Percentiles rank a stretch among this genome's conserved stretches.
Evolutionary conservation across 2,797 vertebrate species (phyloP).

Genomic region (Gymnodraco acuticeps): DNA sequence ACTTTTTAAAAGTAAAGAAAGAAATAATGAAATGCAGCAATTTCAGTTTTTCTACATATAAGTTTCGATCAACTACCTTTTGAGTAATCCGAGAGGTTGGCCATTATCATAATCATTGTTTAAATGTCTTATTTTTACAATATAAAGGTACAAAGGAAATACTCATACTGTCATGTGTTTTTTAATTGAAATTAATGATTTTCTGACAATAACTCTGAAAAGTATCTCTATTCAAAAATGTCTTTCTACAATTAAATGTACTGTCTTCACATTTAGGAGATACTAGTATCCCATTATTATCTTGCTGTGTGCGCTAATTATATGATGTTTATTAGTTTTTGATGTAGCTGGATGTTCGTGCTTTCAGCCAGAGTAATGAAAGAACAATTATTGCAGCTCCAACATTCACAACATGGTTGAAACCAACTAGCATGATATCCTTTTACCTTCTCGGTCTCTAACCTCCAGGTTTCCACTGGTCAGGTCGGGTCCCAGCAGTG

Average conservation of each 20-base stretch:
- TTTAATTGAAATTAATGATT: not conserved
- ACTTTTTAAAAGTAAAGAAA: too few relatives aligned
- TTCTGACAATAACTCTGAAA: not conserved
- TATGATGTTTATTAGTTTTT: not conserved
- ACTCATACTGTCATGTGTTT: not conserved
- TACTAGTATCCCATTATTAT: not conserved
- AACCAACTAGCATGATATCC: not conserved
- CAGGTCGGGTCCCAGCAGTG: constrained; percentile 85
- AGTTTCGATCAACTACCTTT: too few relatives aligned
- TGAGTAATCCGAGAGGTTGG: not conserved
- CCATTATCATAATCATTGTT: too few relatives aligned
- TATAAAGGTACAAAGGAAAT: not conserved
- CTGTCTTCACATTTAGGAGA: not conserved
- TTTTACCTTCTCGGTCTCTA: not conserved
- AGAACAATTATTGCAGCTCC: not conserved
- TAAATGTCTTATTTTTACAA: not conserved
- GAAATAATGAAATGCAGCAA: too few relatives aligned
- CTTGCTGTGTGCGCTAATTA: not conserved
- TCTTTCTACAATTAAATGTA: not conserved
- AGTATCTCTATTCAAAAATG: not conserved
- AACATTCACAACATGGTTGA: not conserved
- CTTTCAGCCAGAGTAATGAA: not conserved
- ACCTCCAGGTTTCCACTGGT: constrained; percentile 86
- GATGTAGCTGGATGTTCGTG: not conserved
- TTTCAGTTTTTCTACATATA: too few relatives aligned